phyloP scores from a whole-genome alignment of 2,888 invertebrate species.

The Stratiomys singularior region DNA sequence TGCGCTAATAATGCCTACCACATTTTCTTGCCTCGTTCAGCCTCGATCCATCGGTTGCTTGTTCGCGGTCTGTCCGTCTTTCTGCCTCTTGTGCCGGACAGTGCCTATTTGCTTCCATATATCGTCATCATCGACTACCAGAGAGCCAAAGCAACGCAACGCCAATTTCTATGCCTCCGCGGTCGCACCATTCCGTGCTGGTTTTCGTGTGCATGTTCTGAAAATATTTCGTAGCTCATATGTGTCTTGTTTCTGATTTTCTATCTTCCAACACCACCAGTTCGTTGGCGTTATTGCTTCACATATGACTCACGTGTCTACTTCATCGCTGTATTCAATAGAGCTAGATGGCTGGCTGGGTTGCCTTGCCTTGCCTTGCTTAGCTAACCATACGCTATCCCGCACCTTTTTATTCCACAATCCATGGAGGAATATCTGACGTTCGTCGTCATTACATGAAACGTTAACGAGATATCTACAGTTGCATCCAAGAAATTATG shows the following conservation, averaged over 20 bases:
- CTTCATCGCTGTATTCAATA: neutral
- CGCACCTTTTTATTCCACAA: conserved; percentile 29
- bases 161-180: neutral
- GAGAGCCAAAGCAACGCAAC: neutral
- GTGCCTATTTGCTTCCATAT: conserved; percentile 18
- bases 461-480: no score
- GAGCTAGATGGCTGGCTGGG: no score
- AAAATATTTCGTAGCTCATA: conserved; percentile 32
- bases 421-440: conserved; percentile 14
- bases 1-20: conserved; percentile 11
- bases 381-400: neutral
- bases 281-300: conserved; percentile 34
- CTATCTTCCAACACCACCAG: conserved; percentile 24
- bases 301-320: conserved; percentile 44
- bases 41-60: neutral
- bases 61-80: no score
- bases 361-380: neutral
- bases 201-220: conserved; percentile 1
- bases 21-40: conserved; percentile 4
- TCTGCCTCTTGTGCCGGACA: no score
- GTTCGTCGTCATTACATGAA: neutral
- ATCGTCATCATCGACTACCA: neutral
- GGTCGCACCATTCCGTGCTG: conserved; percentile 11
- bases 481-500: no score
- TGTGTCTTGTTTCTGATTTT: conserved; percentile 27